Evolutionary conservation across 92 coral and sea anemone species (phyloP).

Genomic region (Palythoa caribaeorum): DNA sequence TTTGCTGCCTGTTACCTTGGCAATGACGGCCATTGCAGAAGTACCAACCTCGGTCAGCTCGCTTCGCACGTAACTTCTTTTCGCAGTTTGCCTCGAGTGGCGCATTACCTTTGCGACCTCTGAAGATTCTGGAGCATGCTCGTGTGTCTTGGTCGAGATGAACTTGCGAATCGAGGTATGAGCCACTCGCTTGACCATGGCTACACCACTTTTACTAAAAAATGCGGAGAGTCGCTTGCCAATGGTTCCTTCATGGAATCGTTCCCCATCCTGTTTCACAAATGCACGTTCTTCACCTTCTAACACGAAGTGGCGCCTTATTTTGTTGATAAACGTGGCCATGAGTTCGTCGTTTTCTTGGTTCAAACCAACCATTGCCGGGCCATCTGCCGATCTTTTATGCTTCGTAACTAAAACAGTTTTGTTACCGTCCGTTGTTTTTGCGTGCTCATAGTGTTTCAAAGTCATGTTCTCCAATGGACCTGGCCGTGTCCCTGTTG

Average conservation of each 20-base stretch:
- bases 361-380: conserved; percentile 34
- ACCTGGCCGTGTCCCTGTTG: conserved; percentile 21
- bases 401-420: conserved; percentile 17
- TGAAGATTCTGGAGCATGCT: background rate
- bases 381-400: conserved; percentile 26
- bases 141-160: background rate
- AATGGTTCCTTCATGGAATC: conserved; percentile 2
- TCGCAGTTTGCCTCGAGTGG: background rate
- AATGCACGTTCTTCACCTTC: background rate
- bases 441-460: background rate
- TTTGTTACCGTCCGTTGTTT: background rate
- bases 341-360: background rate
- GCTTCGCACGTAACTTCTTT: background rate
- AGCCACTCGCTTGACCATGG: background rate
- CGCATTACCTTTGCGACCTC: background rate
- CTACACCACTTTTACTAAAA: background rate
- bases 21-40: background rate
- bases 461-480: background rate
- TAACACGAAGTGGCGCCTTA: background rate
- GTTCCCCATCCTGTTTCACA: background rate
- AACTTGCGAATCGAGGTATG: background rate
- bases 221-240: conserved; percentile 7
- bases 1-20: background rate
- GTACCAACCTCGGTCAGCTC: background rate
- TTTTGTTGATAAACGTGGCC: background rate